These are phyloP conservation scores for Beris morrisii DNA, from an alignment of 2,888 invertebrate species.

Conservation along the genomic window DNA sequence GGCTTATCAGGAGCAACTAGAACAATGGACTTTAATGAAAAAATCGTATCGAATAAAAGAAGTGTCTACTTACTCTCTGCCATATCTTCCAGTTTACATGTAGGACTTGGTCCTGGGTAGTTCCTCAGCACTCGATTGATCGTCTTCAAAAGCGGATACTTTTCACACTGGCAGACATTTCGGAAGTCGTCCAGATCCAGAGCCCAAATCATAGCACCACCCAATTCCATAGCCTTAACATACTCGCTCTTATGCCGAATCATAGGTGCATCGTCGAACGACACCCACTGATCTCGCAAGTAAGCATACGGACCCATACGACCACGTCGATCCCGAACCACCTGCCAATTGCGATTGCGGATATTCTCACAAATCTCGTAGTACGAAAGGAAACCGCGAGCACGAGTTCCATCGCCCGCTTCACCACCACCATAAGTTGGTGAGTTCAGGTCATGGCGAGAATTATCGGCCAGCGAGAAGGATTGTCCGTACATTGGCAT, in stretches of 20 bases:
- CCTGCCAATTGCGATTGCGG: conserved; percentile 73
- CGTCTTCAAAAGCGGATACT: conserved; percentile 75
- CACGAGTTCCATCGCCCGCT: conserved; percentile 84
- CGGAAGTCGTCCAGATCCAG: conserved; percentile 85
- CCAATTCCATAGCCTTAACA: conserved; percentile 75
- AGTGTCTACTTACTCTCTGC: conserved; percentile 49
- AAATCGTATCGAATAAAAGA: background rate
- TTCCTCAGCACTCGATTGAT: conserved; percentile 79
- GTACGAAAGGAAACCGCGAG: conserved; percentile 84
- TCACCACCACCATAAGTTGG: conserved; percentile 85
- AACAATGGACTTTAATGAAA: background rate
- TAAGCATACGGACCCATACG: conserved; percentile 88
- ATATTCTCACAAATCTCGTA: conserved; percentile 88
- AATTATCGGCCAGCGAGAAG: conserved; percentile 73
- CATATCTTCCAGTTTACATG: conserved; percentile 60
- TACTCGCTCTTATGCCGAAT: conserved; percentile 81
- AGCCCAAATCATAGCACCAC: conserved; percentile 89
- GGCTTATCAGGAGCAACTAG: conserved; percentile 36
- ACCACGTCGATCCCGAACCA: conserved; percentile 75
- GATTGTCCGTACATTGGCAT: conserved; percentile 90
- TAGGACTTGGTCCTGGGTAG: conserved; percentile 66
- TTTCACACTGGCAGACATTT: conserved; percentile 78
- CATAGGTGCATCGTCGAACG: conserved; percentile 86
- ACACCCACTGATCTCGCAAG: conserved; percentile 86
- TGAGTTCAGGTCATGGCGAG: conserved; percentile 69